Evolutionary conservation across 2,113 vertebrate species (phyloP), one percentile per base, ranked within the genome.

Genomic region (Saguinus midas): DNA sequence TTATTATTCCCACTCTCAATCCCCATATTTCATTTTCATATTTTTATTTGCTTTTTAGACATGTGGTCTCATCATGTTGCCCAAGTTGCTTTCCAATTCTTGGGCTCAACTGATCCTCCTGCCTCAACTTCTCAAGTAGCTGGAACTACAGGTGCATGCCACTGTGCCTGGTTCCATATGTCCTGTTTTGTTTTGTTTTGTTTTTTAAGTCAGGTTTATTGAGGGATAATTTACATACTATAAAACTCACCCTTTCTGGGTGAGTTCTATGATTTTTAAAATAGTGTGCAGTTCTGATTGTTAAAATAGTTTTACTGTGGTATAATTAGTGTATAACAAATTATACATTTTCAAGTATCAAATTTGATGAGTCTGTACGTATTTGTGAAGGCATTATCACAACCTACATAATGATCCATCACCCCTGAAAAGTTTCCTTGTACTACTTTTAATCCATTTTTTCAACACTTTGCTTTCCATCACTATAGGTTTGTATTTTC

Each of bases 251-350:
- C 37, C 32, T 76, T 94, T 94, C 91, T 21, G 43, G 35, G 50
- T 78, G 21, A 64, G 61, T 64, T 64, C 61, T 64, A 64, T 29
- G 12, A 64, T 6, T 64, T 64, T 64, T 52, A 52, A 52, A 52
- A 52, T 17, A 52, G 52, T 52, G 52, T 52, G 52, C 32, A n/a
- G 17, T 75, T 91, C 37, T 55, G 18, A 75, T 37, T 85, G 85
- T 87, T 82, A 43, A 73, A 55, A 68, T 45, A 76, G 37, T 88
- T 83, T 88, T 68, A 86, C 17, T 66, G 35, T 27, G 55, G 48
- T 82, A 50, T 82, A 94, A 94, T 93, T 85, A 78, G 88, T 78
- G 11, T 50, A 73, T 11, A 94, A 95, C 20, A 91, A 70, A 58
- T 35, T 55, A 27, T 14, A 73, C 37, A 87, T 81, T 76, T 94